These are phyloP conservation scores for Sabellastarte sp. DNA, from an alignment of 2,888 invertebrate species.

Conservation along the genomic window DNA sequence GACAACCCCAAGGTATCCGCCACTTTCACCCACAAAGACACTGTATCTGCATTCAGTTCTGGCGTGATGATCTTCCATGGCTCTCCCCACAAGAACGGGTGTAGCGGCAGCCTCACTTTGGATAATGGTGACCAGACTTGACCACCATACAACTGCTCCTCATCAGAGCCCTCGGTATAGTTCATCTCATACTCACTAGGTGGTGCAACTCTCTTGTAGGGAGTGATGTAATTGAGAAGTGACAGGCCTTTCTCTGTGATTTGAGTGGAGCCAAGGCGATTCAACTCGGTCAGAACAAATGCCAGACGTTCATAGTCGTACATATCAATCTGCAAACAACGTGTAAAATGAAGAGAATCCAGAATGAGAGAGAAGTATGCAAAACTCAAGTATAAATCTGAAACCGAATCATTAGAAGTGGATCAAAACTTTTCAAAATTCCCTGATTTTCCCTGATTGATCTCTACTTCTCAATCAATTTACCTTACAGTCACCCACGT, in stretches of 20 bases:
- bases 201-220: slow-evolving; percentile 39
- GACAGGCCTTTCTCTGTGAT: slow-evolving; percentile 31
- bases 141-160: slow-evolving; percentile 34
- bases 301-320: slow-evolving; percentile 49
- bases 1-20: slow-evolving; percentile 1
- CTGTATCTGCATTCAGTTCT: slow-evolving; percentile 14
- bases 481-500: no score
- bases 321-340: slow-evolving; percentile 35
- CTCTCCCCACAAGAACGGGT: slow-evolving; percentile 40
- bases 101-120: slow-evolving; percentile 42
- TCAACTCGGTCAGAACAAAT: slow-evolving; percentile 31
- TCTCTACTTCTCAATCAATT: no score
- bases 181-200: slow-evolving; percentile 43
- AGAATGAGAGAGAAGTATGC: no score
- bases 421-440: no score
- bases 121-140: slow-evolving; percentile 29
- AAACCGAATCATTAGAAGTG: no score
- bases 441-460: no score
- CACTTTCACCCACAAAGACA: slow-evolving; percentile 8
- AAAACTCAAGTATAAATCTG: no score
- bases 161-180: slow-evolving; percentile 29
- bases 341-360: no score
- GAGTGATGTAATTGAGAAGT: slow-evolving; percentile 40
- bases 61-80: slow-evolving; percentile 45
- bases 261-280: background rate